Evolutionary conservation across 2,888 invertebrate species (phyloP).

Genomic region (Scaeva pyrastri): DNA sequence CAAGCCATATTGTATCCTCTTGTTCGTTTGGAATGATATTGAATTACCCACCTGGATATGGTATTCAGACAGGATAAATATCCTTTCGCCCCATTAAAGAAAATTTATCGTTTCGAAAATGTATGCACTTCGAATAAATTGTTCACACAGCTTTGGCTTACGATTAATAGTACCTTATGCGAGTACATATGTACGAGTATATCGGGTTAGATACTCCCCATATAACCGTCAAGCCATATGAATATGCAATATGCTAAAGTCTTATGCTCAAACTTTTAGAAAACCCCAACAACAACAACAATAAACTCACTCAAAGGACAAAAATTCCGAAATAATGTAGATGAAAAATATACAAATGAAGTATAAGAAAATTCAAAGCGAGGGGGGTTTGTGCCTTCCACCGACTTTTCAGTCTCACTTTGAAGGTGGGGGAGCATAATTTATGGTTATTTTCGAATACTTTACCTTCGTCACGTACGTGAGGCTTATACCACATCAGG

Average conservation of each 20-base stretch:
- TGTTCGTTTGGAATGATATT: constrained; percentile 36
- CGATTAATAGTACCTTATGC: too few relatives aligned
- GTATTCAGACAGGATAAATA: constrained; percentile 70
- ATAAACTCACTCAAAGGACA: constrained; percentile 39
- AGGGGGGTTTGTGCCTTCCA: constrained; percentile 16
- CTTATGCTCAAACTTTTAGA: constrained; percentile 5
- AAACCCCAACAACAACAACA: background rate
- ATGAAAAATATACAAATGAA: constrained; percentile 1
- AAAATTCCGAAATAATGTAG: constrained; percentile 17
- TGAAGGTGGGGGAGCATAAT: constrained; percentile 55
- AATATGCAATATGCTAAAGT: constrained; percentile 55
- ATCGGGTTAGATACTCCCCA: background rate
- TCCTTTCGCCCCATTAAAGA: constrained; percentile 65
- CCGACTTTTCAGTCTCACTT: background rate
- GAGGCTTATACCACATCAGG: constrained; percentile 14
- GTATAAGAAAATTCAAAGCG: background rate
- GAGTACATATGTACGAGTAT: too few relatives aligned
- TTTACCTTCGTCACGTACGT: constrained; percentile 33
- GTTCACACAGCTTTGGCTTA: constrained; percentile 53
- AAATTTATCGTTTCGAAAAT: constrained; percentile 61
- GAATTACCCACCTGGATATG: constrained; percentile 63
- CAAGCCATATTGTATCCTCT: constrained; percentile 35
- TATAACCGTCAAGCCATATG: constrained; percentile 33
- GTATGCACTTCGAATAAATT: constrained; percentile 68
- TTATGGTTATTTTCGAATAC: constrained; percentile 64